Evolutionary conservation across 2,888 invertebrate genomes (phyloP).

Genomic region (Pantelozetes paolii): DNA sequence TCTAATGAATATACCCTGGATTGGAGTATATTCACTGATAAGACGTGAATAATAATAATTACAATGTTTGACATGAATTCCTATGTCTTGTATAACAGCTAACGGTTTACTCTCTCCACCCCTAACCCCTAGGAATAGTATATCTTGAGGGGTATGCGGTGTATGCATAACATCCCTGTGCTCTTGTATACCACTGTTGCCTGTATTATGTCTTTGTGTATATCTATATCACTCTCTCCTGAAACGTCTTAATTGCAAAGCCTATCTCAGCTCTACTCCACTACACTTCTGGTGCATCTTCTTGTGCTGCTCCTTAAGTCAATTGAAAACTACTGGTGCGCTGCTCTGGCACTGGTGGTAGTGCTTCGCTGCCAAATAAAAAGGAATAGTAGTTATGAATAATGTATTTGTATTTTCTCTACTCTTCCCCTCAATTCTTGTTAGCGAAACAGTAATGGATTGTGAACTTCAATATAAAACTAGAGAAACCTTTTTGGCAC

Average conservation of each 20-base stretch:
- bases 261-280: conserved; percentile 26
- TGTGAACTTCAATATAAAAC: conserved; percentile 19
- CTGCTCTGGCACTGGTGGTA: background rate
- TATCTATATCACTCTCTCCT: conserved; percentile 1
- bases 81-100: too few species aligned
- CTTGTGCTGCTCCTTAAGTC: background rate
- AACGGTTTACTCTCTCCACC: background rate
- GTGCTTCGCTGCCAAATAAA: conserved; percentile 17
- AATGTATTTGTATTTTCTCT: conserved; percentile 27
- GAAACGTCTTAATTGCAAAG: conserved; percentile 27
- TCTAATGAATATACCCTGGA: too few species aligned
- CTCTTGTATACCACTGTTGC: too few species aligned
- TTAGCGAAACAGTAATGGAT: conserved; percentile 33
- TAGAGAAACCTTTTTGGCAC: conserved; percentile 14
- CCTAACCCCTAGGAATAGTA: too few species aligned
- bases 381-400: conserved; percentile 29
- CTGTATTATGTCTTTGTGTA: background rate
- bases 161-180: too few species aligned
- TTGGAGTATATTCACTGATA: too few species aligned
- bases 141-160: too few species aligned
- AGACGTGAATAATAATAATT: too few species aligned
- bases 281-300: background rate
- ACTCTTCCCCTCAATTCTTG: background rate
- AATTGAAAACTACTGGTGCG: background rate
- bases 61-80: too few species aligned